Base-by-base conservation (phyloP, 2,797 vertebrate species). In the Graptemys geographica region DNA sequence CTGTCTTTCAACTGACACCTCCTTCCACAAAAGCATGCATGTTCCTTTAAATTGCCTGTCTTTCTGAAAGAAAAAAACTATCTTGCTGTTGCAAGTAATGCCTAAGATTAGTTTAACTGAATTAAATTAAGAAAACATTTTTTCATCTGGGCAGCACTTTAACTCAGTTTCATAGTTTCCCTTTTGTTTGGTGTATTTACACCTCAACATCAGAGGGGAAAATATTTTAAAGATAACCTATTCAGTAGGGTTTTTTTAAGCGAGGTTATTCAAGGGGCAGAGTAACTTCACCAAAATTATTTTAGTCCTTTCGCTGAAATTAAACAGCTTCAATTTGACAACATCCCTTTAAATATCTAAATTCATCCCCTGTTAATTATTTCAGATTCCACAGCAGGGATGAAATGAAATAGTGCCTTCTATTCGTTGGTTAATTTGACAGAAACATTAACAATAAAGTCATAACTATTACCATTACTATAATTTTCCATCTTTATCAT, bases 101-200 rank as follows among this genome's bases (percentile, higher is more conserved):
- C 95, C 89, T 53, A 62, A 89, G 87, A 44, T 27, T 44, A 11
- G 88, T 95, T 62, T 18, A 81, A 31, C 65, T 79, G 78, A 91
- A 83, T n/a, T 6, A 9, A 55, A 16, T 87, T 1, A 5, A 31
- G 52, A 62, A 85, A 90, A 41, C 41, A 62, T 3, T 0, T 0
- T 84, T 91, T 83, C 79, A 44, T 2, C 69, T 87, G 76, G 51
- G 19, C 25, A 92, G 47, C 7, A 25, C 33, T 74, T 44, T 90
- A 1, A 65, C 3, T 83, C 72, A 93, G 27, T 62, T 62, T 18
- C 59, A 33, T 15, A 16, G 31, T 33, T 62, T 62, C 31, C 59
- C 31, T 62, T 62, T 62, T 62, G 57, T 59, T 33, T 33, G 59
- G 15, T 62, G 33, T 62, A 18, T 62, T 62, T 62, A 62, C 31